Conservation (phyloP, 64 coral and sea anemone species). For the Orbicella faveolata region DNA sequence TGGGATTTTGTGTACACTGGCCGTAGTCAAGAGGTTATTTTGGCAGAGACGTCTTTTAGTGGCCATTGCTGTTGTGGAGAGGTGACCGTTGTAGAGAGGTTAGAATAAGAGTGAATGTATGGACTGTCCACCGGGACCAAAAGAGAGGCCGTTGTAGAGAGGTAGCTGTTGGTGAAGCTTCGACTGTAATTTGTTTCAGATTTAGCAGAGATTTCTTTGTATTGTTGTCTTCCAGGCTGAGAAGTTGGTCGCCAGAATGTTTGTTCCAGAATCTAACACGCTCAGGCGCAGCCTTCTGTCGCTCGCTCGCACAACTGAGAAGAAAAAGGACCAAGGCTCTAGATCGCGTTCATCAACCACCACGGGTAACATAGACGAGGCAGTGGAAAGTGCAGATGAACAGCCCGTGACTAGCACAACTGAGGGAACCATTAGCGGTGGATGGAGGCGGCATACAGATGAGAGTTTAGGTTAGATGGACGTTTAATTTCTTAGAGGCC, state of each 20-base stretch:
- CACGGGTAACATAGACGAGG: slow-evolving; percentile 72
- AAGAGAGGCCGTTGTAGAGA: too few species aligned
- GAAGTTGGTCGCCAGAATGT: slow-evolving; percentile 86
- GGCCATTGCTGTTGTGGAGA: too few species aligned
- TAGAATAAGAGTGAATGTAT: too few species aligned
- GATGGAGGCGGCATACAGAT: slow-evolving; percentile 87
- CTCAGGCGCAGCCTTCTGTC: slow-evolving; percentile 63
- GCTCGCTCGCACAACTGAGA: slow-evolving; percentile 64
- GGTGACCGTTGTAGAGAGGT: too few species aligned
- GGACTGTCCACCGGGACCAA: too few species aligned
- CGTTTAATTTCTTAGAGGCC: neutral
- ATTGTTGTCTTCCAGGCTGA: slow-evolving; percentile 65
- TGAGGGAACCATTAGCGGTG: slow-evolving; percentile 69
- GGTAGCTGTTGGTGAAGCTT: too few species aligned
- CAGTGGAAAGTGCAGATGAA: slow-evolving; percentile 92
- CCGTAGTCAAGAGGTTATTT: too few species aligned
- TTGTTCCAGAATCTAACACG: slow-evolving; percentile 92
- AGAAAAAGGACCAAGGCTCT: slow-evolving; percentile 25
- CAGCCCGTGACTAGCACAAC: slow-evolving; percentile 12
- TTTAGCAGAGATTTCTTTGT: too few species aligned
- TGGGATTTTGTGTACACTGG: too few species aligned
- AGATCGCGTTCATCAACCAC: slow-evolving; percentile 66
- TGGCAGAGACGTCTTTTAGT: too few species aligned
- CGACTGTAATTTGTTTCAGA: too few species aligned
- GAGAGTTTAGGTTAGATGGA: slow-evolving; percentile 18